These are phyloP conservation scores for Drosophila picticornis DNA, from an alignment of 2,888 invertebrate species.

Conservation along the genomic window DNA sequence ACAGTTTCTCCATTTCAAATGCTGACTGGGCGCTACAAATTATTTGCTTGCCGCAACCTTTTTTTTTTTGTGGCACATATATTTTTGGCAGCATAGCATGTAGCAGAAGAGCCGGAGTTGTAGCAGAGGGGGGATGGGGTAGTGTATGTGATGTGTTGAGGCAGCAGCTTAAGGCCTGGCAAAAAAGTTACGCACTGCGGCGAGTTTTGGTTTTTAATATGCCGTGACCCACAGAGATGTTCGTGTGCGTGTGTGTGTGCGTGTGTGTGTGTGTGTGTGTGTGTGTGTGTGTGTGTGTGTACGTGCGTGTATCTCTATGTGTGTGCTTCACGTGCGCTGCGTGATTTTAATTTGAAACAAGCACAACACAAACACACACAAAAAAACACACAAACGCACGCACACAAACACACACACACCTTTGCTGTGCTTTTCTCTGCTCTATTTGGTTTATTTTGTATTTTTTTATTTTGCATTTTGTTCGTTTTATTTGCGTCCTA, in stretches of 20 bases:
- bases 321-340: conserved; percentile 68
- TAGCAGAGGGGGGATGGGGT: background rate
- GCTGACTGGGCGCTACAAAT: conserved; percentile 60
- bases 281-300: conserved; percentile 11
- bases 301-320: conserved; percentile 14
- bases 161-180: conserved; percentile 51
- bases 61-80: conserved; percentile 37
- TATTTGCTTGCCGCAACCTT: conserved; percentile 43
- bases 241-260: conserved; percentile 5
- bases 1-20: conserved; percentile 45
- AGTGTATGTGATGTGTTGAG: conserved; percentile 21
- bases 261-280: conserved; percentile 25
- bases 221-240: conserved; percentile 56
- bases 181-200: conserved; percentile 79
- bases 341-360: conserved; percentile 80
- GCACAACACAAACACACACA: conserved; percentile 39
- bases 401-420: conserved; percentile 34
- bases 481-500: conserved; percentile 72
- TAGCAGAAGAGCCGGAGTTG: background rate
- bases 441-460: conserved; percentile 12
- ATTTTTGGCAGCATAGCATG: conserved; percentile 41
- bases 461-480: conserved; percentile 45
- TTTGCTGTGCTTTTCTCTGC: conserved; percentile 16
- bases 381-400: conserved; percentile 6
- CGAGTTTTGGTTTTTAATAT: conserved; percentile 70